Evolutionary conservation across 2,797 vertebrate genomes (phyloP), one percentile per base, ranked within the genome.

Genomic region (Semaprochilodus insignis): DNA sequence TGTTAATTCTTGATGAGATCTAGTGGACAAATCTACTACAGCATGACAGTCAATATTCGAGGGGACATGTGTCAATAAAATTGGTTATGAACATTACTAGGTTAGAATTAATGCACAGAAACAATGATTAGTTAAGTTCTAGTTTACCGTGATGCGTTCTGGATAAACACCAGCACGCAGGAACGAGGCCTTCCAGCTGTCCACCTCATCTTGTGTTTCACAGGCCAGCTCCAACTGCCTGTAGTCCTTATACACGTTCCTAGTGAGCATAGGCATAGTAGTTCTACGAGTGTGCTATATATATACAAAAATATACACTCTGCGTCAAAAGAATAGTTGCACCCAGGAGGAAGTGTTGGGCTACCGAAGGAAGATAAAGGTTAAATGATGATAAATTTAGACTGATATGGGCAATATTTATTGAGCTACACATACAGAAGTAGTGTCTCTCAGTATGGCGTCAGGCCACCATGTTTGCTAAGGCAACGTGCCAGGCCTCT

Each of bases 131-230:
- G 11, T 44, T 55, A 19, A 59, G 19, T 31, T 23, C 15, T 67
- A 44, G 16, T 65, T 86, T 94, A 99, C 97, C 95, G 93, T 95
- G 87, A 92, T 96, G 85, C 97, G 96, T 89, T 99, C 97, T 54
- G 97, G 96, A 90, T 98, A 99, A 83, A 99, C 97, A 67, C 97
- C 97, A 52, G 97, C 97, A 19, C 97, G 95, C 77, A 99, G 92
- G 92, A 97, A 98, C 67, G 97, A 98, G 57, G 97, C 97, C 83
- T 99, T 99, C 97, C 97, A 99, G 93, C 97, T 96, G 82, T 99
- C 97, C 74, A 98, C 96, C 86, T 99, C 97, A 88, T 99, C 97
- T 92, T 97, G 97, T 25, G 96, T 97, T 91, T 99, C 97, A 19
- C 96, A 97, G 76, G 97, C 97, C 92, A 99, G 83, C 89, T 99